Evolutionary conservation across 2,797 vertebrate genomes (phyloP), one percentile per base, ranked within the genome.

Genomic region (Caiman crocodilus): DNA sequence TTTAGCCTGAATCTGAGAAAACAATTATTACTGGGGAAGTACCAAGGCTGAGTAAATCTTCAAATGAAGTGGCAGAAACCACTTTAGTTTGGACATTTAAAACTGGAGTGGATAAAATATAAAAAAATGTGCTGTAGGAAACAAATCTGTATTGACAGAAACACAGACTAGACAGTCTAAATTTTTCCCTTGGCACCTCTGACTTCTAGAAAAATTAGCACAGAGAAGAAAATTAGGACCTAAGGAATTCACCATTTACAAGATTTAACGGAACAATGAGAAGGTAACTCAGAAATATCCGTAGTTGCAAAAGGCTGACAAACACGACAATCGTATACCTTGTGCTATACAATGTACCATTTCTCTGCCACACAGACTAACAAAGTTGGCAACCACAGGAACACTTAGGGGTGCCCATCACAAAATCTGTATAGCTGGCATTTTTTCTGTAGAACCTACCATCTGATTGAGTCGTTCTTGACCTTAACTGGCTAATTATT

Each of bases 51-150:
- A 87, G 71, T 3, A 92, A 58, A 26, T 77, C 85, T 93, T 61
- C 32, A 89, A 35, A 26, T 21, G 67, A 91, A 87, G 63, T 64
- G 21, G 55, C 42, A 15, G 74, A 77, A 87, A 92, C 88, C 83
- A 57, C 82, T 76, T 2, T 5, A 55, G 56, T 79, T 28, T 67
- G 75, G 28, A 76, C 86, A 79, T 73, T 91, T 88, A 0, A 77
- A 84, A 86, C 87, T 60, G 6, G 82, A 82, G 79, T 93, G 55
- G 21, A 89, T 82, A 77, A 96, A 90, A 89, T 65, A 61, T 11
- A 82, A 85, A 67, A 50, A 65, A 91, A 60, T 15, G 50, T 90
- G 32, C 26, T 58, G 88, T 10, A 28, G 84, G 56, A 58, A 91
- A 0, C 57, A 94, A 61, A 21, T 3, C 77, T 86, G 56, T 74